These are phyloP conservation scores for Urophycis tenuis DNA, from an alignment of 2,797 vertebrate genomes.

Conservation along the genomic window DNA sequence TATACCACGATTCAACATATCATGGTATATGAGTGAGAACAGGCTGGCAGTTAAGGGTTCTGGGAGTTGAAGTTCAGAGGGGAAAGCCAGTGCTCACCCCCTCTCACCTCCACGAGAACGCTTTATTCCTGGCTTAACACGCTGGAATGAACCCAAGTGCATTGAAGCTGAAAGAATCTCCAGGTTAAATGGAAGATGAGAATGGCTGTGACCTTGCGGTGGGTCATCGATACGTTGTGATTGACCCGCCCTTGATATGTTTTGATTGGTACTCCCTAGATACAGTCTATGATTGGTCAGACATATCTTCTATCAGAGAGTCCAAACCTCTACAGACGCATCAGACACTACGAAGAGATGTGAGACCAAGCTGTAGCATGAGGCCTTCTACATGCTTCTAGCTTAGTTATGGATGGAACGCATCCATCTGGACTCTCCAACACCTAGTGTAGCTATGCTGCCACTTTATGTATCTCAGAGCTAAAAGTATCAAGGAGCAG, in stretches of 20 bases:
- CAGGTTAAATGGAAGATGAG: conserved; percentile 44
- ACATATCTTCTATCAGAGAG: not conserved
- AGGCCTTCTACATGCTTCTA: not conserved
- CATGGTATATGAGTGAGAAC: not conserved
- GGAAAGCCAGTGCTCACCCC: not conserved
- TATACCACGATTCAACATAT: not conserved
- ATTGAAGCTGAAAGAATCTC: conserved; percentile 39
- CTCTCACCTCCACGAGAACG: conserved; percentile 21
- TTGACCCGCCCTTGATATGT: not conserved
- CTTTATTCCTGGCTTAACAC: conserved; percentile 37
- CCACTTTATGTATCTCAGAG: not conserved
- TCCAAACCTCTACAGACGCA: not conserved
- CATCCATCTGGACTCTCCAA: not conserved
- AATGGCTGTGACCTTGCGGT: conserved; percentile 43
- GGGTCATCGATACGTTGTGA: not conserved
- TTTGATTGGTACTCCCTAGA: not conserved
- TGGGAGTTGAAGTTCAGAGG: not conserved
- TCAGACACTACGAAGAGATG: not conserved
- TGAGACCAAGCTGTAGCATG: too few species aligned
- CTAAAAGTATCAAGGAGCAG: not conserved
- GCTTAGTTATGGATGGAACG: not conserved
- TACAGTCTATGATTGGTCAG: not conserved
- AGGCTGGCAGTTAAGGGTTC: not conserved
- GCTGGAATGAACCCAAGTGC: conserved; percentile 38
- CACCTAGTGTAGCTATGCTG: not conserved